Conservation (phyloP, 30 jellyfish, hydroid and myxozoan species). For the Hydra vulgaris region DNA sequence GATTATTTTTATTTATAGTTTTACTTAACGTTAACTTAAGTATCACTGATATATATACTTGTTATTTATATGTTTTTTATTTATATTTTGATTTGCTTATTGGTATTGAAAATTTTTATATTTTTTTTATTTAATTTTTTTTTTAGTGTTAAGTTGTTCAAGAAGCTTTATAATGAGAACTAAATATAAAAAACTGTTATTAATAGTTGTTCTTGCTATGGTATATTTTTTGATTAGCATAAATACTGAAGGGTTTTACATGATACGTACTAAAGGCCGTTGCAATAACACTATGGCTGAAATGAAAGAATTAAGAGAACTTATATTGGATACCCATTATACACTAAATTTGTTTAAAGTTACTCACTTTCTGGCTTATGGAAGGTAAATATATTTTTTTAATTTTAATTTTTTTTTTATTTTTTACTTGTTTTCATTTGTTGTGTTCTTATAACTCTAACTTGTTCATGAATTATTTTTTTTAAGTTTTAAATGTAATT, state of each 20-base stretch:
- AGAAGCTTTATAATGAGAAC: not conserved
- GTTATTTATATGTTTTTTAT: too few relatives aligned
- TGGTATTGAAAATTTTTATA: too few relatives aligned
- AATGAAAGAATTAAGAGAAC: not conserved
- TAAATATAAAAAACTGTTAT: too few relatives aligned
- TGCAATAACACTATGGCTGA: conserved; percentile 10
- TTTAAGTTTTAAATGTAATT: too few relatives aligned
- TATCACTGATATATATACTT: too few relatives aligned
- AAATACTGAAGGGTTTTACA: not conserved
- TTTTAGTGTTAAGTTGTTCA: not conserved
- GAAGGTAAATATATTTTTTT: conserved; percentile 6
- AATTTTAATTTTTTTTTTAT: too few relatives aligned
- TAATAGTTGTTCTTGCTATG: not conserved
- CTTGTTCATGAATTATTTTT: not conserved
- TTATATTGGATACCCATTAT: conserved; percentile 2
- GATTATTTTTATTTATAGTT: too few relatives aligned
- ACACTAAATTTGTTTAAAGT: not conserved
- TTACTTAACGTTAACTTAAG: too few relatives aligned
- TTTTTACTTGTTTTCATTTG: too few relatives aligned
- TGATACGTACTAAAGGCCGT: not conserved
- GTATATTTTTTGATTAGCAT: not conserved
- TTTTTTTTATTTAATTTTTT: too few relatives aligned
- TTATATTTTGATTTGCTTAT: too few relatives aligned
- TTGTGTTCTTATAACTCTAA: too few relatives aligned
- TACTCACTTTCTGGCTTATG: conserved; percentile 17